These are phyloP conservation scores for Cerastoderma edule DNA, from an alignment of 2,888 invertebrate genomes.

Conservation along the genomic window DNA sequence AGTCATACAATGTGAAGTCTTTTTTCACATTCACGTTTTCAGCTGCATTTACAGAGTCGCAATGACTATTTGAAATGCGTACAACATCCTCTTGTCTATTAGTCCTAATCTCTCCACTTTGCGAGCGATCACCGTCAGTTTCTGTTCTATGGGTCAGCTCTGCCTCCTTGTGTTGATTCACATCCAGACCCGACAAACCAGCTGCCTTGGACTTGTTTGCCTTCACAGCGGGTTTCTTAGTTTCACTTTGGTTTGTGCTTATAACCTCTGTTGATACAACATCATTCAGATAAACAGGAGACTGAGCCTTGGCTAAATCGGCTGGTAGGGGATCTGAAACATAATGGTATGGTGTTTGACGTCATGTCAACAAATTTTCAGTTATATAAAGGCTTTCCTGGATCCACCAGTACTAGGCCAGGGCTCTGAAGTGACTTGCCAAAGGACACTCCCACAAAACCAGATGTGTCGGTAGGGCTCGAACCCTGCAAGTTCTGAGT, in stretches of 20 bases:
- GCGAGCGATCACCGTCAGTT: neutral
- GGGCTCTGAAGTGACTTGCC: too few relatives aligned
- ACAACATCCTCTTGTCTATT: neutral
- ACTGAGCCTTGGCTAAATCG: constrained; percentile 70
- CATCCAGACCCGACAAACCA: neutral
- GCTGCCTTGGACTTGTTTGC: neutral
- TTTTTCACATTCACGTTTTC: constrained; percentile 1
- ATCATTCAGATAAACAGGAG: constrained; percentile 70
- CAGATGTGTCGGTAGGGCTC: too few relatives aligned
- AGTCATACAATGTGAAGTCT: constrained; percentile 1
- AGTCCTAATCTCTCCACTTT: neutral
- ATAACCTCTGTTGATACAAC: constrained; percentile 77
- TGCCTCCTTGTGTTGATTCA: neutral
- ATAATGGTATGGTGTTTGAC: too few relatives aligned
- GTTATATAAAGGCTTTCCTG: too few relatives aligned
- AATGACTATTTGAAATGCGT: neutral
- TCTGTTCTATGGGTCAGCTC: neutral
- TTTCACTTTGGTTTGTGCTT: constrained; percentile 49
- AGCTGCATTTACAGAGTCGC: neutral
- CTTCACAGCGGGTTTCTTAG: neutral
- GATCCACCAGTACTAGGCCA: too few relatives aligned
- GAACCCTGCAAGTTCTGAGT: too few relatives aligned
- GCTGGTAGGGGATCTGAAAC: constrained; percentile 78
- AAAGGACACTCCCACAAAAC: too few relatives aligned
- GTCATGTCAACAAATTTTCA: too few relatives aligned